phyloP scores from a whole-genome alignment of 2,113 vertebrate genomes.

The Corynorhinus townsendii region DNA sequence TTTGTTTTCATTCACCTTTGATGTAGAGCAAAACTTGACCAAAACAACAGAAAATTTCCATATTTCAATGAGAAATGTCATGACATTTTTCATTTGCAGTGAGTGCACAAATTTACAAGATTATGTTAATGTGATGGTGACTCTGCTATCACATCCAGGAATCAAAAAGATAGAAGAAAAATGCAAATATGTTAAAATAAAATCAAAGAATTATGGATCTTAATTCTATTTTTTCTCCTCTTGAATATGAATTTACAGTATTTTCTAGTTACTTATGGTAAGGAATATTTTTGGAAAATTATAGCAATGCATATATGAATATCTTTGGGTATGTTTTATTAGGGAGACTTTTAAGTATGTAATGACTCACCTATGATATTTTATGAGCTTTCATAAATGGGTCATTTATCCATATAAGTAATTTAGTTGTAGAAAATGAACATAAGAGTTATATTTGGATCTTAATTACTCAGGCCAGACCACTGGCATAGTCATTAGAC shows the following conservation, averaged over 20 bases:
- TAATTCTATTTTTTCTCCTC: slow-evolving; percentile 26
- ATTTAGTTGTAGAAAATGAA: slow-evolving; percentile 61
- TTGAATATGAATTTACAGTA: neutral
- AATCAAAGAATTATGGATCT: neutral
- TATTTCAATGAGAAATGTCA: slow-evolving; percentile 52
- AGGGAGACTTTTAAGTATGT: slow-evolving; percentile 47
- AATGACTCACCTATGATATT: slow-evolving; percentile 53
- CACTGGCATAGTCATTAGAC: slow-evolving; percentile 57
- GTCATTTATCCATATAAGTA: slow-evolving; percentile 68
- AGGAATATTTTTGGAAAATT: slow-evolving; percentile 47
- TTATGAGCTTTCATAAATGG: slow-evolving; percentile 65
- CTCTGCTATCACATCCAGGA: slow-evolving; percentile 4
- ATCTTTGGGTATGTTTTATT: slow-evolving; percentile 42
- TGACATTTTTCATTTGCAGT: slow-evolving; percentile 57
- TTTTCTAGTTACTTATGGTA: slow-evolving; percentile 53
- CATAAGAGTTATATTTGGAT: slow-evolving; percentile 63
- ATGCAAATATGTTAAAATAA: slow-evolving; percentile 40
- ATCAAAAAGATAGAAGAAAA: slow-evolving; percentile 53
- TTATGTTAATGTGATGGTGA: slow-evolving; percentile 30
- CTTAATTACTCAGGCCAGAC: slow-evolving; percentile 63
- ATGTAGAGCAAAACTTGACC: neutral
- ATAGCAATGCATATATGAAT: slow-evolving; percentile 40
- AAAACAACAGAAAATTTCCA: neutral
- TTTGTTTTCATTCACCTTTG: slow-evolving; percentile 28
- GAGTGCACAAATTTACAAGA: slow-evolving; percentile 42